Base-by-base conservation (phyloP, 2,888 invertebrate species). In the Drosophila parthenogenetica region DNA sequence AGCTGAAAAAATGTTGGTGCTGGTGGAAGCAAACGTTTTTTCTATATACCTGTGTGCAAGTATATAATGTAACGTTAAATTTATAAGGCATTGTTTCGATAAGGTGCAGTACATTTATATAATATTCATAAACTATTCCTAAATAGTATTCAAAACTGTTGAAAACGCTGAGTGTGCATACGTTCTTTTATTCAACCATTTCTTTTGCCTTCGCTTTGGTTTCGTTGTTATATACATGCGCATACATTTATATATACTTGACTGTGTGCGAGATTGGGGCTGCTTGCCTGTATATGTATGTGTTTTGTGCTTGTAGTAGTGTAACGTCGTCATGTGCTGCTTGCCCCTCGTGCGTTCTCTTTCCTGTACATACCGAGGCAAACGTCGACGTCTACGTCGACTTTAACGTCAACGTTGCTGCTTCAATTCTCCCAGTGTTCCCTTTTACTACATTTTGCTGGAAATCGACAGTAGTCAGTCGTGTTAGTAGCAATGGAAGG, bases 301-400 rank as follows among this genome's bases (percentile, higher is more conserved):
- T 1, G 8, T 29, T 29, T 29, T 53, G 62, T 54, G 62, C 58
- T 40, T 74, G 61, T 65, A 53, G 71, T 51, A 22, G 70, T 74
- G 62, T 67, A 77, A 74, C 78, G 66, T 79, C 81, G 87, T 83
- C 89, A 83, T 83, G 80, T 35, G 35, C 35, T 83, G 89, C 69
- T 75, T 73, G 73, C 67, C 69, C 82, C 82, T 83, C 87, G 72
- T 86, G 70, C 89, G 70, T 55, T 83, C 88, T 85, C 82, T 82
- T 61, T 82, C 88, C 42, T 69, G 54, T 73, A 71, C 72, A 82
- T 69, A 55, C 50, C 49, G 40, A 53, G 57, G 48, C 64, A 67
- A 65, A 63, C 69, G 55, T 51, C 66, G 50, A 61, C 35, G 35
- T 35, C 35, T 7, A 8, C 53, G 69, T 70, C 51, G 54, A 58